A percentile compares a stretch with the other conserved stretches of the same genome.
Evolutionary conservation across 2,888 invertebrate genomes (phyloP).

Genomic region (Agrochola macilenta): DNA sequence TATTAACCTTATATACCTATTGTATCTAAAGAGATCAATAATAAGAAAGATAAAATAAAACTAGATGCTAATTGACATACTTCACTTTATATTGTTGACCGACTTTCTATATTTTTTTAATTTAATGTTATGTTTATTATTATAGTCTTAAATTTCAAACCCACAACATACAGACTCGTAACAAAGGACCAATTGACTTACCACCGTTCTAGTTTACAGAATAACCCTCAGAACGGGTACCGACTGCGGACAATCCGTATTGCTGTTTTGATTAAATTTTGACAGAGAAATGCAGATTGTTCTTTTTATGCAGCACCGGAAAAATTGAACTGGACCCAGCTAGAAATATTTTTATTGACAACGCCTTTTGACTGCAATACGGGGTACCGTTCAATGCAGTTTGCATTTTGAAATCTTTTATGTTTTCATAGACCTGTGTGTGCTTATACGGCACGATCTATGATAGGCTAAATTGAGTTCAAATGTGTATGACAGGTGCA

Average conservation of each 20-base stretch:
- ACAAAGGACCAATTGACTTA: not conserved
- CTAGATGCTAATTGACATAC: no score
- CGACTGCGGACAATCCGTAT: conserved; percentile 79
- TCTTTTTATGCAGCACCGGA: conserved; percentile 78
- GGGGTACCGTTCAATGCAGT: not conserved
- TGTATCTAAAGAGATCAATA: no score
- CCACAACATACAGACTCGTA: not conserved
- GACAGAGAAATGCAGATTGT: conserved; percentile 83
- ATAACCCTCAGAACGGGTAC: conserved; percentile 70
- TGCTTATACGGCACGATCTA: not conserved
- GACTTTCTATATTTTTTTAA: no score
- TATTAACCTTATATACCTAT: no score
- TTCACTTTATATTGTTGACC: no score
- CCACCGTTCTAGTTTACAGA: conserved; percentile 61
- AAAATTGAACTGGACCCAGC: conserved; percentile 72
- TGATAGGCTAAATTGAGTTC: not conserved
- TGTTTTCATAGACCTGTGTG: not conserved
- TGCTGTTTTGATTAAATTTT: conserved; percentile 89
- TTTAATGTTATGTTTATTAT: not conserved
- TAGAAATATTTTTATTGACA: conserved; percentile 70
- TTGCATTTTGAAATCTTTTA: not conserved
- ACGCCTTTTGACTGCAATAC: conserved; percentile 21
- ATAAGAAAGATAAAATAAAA: not conserved
- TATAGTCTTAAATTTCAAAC: not conserved
- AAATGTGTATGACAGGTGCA: no score